Base-by-base conservation (phyloP, 2,888 invertebrate genomes). In the Blastobasis lacticolella region DNA sequence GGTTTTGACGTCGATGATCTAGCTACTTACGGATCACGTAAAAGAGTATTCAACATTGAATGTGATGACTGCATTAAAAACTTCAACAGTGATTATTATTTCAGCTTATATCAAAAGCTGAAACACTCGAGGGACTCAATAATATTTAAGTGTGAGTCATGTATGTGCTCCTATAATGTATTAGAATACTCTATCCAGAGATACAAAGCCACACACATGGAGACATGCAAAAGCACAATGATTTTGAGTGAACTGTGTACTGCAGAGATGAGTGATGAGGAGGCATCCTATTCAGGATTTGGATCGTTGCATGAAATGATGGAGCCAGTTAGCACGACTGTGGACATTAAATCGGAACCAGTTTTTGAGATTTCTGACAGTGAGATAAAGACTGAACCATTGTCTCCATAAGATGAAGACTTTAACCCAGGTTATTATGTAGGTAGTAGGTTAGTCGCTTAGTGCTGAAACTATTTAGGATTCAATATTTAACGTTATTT, bases 231-330 rank as follows among this genome's bases (percentile, higher is more conserved):
- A 10, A 67, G 69, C 1, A 78, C 81, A 53, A 67, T 79, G 64
- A 75, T 83, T 5, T 51, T 85, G 8, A 85, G 85, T 38, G 85
- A 85, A 44, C 54, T 85, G 0, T 85, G 85, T 51, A 83, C 81
- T 0, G 61, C 82, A 0, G 78, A 82, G 48, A 83, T 85, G 82
- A 83, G 84, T 43, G 84, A 77, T 0, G 75, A 73, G 0, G 78
- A 78, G 5, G 57, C 57, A 0, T 59, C 61, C 0, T 64, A 56
- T 37, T 60, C 63, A 0, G 60, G 69, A 0, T 71, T 71, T 7
- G 75, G 71, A 0, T 61, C 64, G 0, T 9, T 71, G 0, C 69
- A 71, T 2, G 71, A 75, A 7, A 57, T 61, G 37, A 63, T 76
- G 60, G 73, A 74, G 38, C 71, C 81, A 0, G 81, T 77, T 9